Percentiles rank a stretch among this genome's conserved stretches.
These are phyloP conservation scores for Horisme vitalbata DNA, from an alignment of 2,888 invertebrate genomes.

Conservation along the genomic window DNA sequence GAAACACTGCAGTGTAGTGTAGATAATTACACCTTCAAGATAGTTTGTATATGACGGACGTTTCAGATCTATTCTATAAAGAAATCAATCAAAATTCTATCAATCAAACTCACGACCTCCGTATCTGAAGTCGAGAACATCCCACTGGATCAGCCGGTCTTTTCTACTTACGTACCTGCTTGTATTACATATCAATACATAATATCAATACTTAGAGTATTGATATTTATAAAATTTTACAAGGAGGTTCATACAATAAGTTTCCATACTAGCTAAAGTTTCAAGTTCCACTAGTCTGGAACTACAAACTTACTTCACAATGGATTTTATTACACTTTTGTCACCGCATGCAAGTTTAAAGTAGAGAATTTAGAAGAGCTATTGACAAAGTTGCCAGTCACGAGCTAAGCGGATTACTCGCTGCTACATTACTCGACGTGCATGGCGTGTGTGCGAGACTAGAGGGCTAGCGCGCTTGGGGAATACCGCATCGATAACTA, in stretches of 20 bases:
- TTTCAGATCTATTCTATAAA: too few relatives aligned
- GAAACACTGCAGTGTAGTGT: too few relatives aligned
- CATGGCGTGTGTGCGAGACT: slow-evolving; percentile 19
- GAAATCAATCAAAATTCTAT: too few relatives aligned
- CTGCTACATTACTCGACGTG: slow-evolving; percentile 37
- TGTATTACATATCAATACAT: too few relatives aligned
- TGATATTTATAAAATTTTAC: too few relatives aligned
- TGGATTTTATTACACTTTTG: slow-evolving; percentile 64
- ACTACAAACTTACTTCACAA: slow-evolving; percentile 49
- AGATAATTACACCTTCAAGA: too few relatives aligned
- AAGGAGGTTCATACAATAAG: slow-evolving; percentile 10
- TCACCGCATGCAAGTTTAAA: slow-evolving; percentile 62
- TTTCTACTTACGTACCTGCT: too few relatives aligned
- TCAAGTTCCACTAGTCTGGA: slow-evolving; percentile 30
- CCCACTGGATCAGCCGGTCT: too few relatives aligned
- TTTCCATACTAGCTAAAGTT: slow-evolving; percentile 22
- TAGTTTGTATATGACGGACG: too few relatives aligned
- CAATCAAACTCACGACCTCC: too few relatives aligned
- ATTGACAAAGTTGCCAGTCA: slow-evolving; percentile 64
- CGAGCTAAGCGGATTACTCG: slow-evolving; percentile 63
- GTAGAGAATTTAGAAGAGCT: slow-evolving; percentile 58
- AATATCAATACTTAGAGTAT: too few relatives aligned
- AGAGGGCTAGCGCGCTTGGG: slow-evolving; percentile 16
- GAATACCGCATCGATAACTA: slow-evolving; percentile 57
- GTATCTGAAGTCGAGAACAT: too few relatives aligned